Evolutionary conservation across 2,797 vertebrate species (phyloP), one percentile per base, ranked within the genome.

Genomic region (Crenuchus spilurus): DNA sequence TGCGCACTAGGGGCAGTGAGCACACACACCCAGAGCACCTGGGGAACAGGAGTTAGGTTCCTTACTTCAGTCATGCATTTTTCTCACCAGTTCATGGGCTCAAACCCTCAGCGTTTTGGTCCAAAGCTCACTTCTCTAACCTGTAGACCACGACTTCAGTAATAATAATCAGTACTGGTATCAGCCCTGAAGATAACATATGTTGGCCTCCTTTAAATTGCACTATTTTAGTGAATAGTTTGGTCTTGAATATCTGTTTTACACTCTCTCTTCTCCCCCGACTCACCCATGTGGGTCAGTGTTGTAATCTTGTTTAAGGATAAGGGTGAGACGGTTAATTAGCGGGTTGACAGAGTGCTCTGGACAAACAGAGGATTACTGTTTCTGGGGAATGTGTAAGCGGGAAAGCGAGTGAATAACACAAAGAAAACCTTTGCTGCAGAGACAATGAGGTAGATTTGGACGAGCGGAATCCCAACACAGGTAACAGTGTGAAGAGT

Each of bases 241-340:
- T n/a, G n/a, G n/a, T n/a, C n/a, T n/a, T 30, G 52, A 24, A 13
- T 8, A 3, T 49, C 46, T 24, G 41, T 26, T 57, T 3, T 3
- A 28, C 14, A 24, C 1, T n/a, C 13, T 3, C 18, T 26, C 2
- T 42, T 24, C 49, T 10, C 6, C 35, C 49, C 35, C 20, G 42
- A 0, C 57, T 18, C 13, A 64, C 7, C 33, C 14, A 44, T 65
- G 30, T 60, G 54, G 35, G 30, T 39, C 20, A 64, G 74, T 42
- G 58, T 46, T 11, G 41, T 76, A 80, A 80, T 70, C 78, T 60
- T 1, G 16, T 80, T 73, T 76, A 65, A 33, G 74, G 70, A 76
- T 80, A 22, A 76, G 70, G 2, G 13, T 31, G 52, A 20, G 65
- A 13, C 8, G 31, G 51, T 60, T 76, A 44, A 69, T 72, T 64